Conservation (phyloP, 2,113 vertebrate species). For the Phoenicopterus ruber region DNA sequence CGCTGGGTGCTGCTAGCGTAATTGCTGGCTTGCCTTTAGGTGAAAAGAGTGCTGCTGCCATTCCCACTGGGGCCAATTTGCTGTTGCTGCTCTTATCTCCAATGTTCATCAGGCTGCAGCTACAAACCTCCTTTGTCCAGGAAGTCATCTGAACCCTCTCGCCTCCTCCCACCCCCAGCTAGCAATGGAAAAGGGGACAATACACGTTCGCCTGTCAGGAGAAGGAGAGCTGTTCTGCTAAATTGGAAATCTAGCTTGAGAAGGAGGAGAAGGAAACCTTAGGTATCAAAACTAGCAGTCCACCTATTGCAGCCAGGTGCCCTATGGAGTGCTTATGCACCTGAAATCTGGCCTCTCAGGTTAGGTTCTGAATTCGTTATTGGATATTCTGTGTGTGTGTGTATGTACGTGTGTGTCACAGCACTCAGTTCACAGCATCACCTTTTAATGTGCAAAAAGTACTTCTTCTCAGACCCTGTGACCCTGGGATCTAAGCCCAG, state of each 20-base stretch:
- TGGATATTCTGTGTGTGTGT: background rate
- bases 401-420: background rate
- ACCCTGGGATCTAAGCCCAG: background rate
- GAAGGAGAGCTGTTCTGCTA: conserved; percentile 25
- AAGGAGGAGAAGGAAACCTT: background rate
- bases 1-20: conserved; percentile 39
- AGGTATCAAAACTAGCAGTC: background rate
- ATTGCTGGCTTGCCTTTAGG: conserved; percentile 69
- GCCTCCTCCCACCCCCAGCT: background rate
- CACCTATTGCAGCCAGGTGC: background rate
- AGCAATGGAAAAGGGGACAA: conserved; percentile 40
- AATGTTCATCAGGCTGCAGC: conserved; percentile 58
- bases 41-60: conserved; percentile 67
- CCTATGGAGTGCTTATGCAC: background rate
- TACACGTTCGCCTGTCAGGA: background rate
- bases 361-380: background rate
- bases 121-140: conserved; percentile 67
- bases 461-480: background rate
- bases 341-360: background rate
- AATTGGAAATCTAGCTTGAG: background rate
- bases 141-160: conserved; percentile 15
- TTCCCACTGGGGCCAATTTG: conserved; percentile 72
- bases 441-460: background rate
- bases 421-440: background rate
- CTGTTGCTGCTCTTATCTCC: conserved; percentile 72